Evolutionary conservation across 2,888 invertebrate species (phyloP).

Genomic region (Scaeva pyrastri): DNA sequence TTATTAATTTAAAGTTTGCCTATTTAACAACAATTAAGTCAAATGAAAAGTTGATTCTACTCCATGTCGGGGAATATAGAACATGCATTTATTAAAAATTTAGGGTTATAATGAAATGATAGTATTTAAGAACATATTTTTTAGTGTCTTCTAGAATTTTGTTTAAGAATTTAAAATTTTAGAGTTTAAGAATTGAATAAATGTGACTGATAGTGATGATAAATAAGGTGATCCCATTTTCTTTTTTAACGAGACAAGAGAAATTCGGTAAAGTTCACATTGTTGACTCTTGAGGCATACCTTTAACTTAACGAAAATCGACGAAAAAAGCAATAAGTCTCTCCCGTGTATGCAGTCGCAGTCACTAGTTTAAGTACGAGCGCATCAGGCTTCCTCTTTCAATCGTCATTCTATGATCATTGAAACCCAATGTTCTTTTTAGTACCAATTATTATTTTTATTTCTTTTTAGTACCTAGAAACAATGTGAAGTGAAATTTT

Average conservation of each 20-base stretch:
- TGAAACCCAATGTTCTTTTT: too few species aligned
- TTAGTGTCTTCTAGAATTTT: slow-evolving; percentile 7
- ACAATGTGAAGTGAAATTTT: too few species aligned
- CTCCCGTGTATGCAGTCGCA: too few species aligned
- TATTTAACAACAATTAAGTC: background rate
- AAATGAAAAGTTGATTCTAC: background rate
- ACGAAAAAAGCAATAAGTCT: too few species aligned
- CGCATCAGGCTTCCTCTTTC: too few species aligned
- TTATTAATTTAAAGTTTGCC: slow-evolving; percentile 11
- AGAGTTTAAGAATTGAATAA: slow-evolving; percentile 46
- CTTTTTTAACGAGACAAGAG: background rate
- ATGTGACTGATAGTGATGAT: slow-evolving; percentile 69
- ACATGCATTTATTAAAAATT: slow-evolving; percentile 56
- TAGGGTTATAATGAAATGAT: background rate
- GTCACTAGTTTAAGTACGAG: too few species aligned
- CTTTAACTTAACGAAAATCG: too few species aligned
- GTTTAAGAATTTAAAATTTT: slow-evolving; percentile 9
- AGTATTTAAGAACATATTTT: background rate
- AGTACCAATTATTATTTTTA: too few species aligned
- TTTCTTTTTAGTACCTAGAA: too few species aligned
- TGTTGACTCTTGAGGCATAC: too few species aligned
- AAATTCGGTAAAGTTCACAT: too few species aligned
- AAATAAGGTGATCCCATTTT: background rate
- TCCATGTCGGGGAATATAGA: background rate
- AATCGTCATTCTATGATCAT: too few species aligned